These are phyloP conservation scores for Thecocarcelia acutangulata DNA, from an alignment of 2,888 invertebrate genomes.

Conservation along the genomic window DNA sequence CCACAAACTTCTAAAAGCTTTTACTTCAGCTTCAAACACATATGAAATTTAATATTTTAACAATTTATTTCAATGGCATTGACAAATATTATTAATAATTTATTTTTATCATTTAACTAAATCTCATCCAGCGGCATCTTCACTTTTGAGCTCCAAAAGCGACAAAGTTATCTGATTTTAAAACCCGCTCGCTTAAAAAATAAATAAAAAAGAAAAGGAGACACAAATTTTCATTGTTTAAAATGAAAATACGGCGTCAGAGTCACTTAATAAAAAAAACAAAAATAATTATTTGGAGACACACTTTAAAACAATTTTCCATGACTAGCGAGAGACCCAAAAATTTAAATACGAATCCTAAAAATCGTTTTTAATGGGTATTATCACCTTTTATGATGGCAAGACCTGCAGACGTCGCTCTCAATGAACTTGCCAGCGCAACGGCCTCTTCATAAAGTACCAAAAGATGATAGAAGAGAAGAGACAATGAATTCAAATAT, in stretches of 20 bases:
- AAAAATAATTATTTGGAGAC: conserved; percentile 63
- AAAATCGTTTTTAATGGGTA: not conserved
- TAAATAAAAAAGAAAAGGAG: conserved; percentile 6
- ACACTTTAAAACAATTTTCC: conserved; percentile 55
- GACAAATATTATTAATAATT: conserved; percentile 69
- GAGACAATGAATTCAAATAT: not conserved
- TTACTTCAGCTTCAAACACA: not conserved
- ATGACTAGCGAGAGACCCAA: conserved; percentile 11
- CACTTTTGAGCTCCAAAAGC: conserved; percentile 48
- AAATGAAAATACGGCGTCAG: conserved; percentile 59
- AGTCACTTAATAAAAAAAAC: conserved; percentile 47
- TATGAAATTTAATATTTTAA: conserved; percentile 51
- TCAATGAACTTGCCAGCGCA: conserved; percentile 19
- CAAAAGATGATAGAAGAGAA: too few species aligned
- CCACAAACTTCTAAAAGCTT: not conserved
- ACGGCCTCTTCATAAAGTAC: too few species aligned
- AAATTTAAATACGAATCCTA: not conserved
- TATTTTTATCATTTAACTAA: conserved; percentile 62
- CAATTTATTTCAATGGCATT: conserved; percentile 60
- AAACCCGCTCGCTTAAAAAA: conserved; percentile 2
- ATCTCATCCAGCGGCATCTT: conserved; percentile 65
- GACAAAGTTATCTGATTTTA: conserved; percentile 68
- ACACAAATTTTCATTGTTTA: conserved; percentile 37
- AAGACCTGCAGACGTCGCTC: conserved; percentile 20
- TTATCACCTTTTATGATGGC: conserved; percentile 12